Conservation (phyloP, 2,797 vertebrate genomes). For the Chelmon rostratus region DNA sequence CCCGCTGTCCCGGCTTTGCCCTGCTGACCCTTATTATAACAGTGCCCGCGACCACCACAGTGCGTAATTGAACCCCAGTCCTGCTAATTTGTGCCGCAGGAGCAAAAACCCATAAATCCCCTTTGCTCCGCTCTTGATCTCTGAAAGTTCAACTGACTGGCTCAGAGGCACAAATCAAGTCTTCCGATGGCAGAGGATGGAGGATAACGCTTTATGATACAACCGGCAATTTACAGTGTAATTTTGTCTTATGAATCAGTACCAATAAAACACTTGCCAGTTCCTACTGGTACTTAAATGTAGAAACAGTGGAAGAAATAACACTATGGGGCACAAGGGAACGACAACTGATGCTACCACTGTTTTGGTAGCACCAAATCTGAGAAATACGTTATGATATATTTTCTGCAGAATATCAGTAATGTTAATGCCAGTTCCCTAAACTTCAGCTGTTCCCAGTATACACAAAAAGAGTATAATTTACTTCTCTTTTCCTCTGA, state of each 20-base stretch:
- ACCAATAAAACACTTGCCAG: neutral
- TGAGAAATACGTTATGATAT: no score
- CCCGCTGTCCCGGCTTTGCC: constrained; percentile 38
- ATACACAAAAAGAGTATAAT: neutral
- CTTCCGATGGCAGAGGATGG: constrained; percentile 9
- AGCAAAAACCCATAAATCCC: constrained; percentile 57
- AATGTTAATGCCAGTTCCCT: no score
- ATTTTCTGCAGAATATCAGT: no score
- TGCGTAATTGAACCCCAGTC: constrained; percentile 52
- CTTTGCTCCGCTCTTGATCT: constrained; percentile 46
- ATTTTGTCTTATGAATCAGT: constrained; percentile 1
- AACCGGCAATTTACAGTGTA: neutral
- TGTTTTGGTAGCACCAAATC: no score
- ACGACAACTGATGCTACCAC: no score
- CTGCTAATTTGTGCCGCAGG: constrained; percentile 54
- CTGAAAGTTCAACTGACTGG: constrained; percentile 40
- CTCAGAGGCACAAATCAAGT: constrained; percentile 37
- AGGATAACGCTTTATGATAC: neutral
- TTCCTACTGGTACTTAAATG: constrained; percentile 1
- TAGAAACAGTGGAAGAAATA: neutral
- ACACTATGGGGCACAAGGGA: neutral
- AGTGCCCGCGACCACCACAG: constrained; percentile 40
- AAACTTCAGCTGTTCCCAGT: neutral
- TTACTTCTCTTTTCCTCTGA: constrained; percentile 1
- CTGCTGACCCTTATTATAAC: constrained; percentile 70